These are phyloP conservation scores for Potorous gilbertii DNA, from an alignment of 2,797 vertebrate genomes.

Conservation along the genomic window DNA sequence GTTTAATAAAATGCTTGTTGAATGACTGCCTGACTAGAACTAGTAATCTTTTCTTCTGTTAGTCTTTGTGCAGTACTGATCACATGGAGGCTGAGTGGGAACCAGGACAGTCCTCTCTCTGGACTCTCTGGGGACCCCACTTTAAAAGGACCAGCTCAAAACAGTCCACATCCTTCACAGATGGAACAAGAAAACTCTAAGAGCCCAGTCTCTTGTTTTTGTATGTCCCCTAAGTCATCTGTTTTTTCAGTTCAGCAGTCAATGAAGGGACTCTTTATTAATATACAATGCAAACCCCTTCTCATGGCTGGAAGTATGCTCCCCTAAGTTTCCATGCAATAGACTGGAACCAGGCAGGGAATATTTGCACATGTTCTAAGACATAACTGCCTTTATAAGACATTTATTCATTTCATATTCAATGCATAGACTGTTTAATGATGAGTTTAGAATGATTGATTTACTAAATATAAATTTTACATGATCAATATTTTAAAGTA, in stretches of 20 bases:
- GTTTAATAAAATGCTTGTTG: neutral
- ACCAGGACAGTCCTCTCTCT: neutral
- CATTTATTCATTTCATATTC: neutral
- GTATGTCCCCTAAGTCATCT: neutral
- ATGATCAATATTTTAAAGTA: neutral
- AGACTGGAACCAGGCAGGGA: neutral
- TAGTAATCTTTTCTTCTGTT: neutral
- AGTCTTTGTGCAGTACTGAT: neutral
- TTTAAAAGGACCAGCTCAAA: neutral
- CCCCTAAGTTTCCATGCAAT: neutral
- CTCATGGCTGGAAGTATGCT: neutral
- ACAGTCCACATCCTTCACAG: neutral
- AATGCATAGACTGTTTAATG: neutral
- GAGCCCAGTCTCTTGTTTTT: neutral
- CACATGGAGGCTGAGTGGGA: neutral
- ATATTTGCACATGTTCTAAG: neutral
- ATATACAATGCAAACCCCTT: neutral
- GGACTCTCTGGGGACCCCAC: neutral
- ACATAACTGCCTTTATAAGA: neutral
- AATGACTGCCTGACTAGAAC: neutral
- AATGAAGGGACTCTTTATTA: neutral
- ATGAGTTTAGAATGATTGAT: neutral
- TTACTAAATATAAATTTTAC: neutral
- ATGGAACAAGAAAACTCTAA: neutral
- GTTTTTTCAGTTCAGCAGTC: neutral